Evolutionary conservation across 2,797 vertebrate species (phyloP).

Genomic region (Masticophis lateralis): DNA sequence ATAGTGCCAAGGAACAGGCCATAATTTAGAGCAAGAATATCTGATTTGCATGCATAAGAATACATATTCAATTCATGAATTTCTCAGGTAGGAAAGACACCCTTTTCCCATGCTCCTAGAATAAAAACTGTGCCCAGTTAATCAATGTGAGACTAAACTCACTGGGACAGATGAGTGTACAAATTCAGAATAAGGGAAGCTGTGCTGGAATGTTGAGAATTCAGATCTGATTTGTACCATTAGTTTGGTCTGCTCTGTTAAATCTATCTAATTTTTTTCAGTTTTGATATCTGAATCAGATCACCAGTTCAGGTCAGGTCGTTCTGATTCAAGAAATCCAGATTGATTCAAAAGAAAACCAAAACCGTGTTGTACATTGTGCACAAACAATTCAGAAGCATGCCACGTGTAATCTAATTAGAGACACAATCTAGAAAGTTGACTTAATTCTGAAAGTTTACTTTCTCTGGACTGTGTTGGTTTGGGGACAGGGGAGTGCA

Average conservation of each 20-base stretch:
- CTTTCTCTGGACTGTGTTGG: neutral
- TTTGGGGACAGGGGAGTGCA: neutral
- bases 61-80: neutral
- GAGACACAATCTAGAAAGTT: neutral
- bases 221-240: neutral
- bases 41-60: neutral
- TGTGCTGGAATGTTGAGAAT: neutral
- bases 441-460: neutral
- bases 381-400: neutral
- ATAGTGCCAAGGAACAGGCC: neutral
- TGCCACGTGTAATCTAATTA: neutral
- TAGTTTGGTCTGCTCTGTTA: neutral
- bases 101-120: neutral
- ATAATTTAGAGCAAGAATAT: too few relatives aligned
- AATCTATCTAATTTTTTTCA: neutral
- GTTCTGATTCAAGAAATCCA: neutral
- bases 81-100: neutral
- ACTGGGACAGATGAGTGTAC: neutral
- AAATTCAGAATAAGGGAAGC: neutral
- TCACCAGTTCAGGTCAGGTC: neutral
- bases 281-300: neutral
- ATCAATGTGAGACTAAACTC: neutral
- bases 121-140: neutral
- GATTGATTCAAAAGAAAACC: neutral
- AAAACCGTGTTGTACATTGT: neutral